Base-by-base conservation (phyloP, 1,140 invertebrate species). In the Neodiprion fabricii region DNA sequence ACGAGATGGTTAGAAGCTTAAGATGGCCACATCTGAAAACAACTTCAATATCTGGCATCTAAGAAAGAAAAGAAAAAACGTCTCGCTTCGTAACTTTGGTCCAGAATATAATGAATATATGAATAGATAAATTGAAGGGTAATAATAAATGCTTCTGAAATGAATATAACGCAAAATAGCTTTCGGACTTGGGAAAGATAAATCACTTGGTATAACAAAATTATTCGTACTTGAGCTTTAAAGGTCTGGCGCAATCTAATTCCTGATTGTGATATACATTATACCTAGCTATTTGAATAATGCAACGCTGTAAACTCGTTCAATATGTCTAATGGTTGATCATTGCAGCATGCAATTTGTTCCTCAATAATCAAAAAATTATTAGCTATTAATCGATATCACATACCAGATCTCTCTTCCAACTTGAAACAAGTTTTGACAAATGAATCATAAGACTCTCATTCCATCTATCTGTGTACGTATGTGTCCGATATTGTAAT, bases 1-100 rank as follows among this genome's bases (percentile, higher is more conserved):
- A 71, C 23, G 14, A 69, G 72, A 50, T 71, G 70, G 70, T 71
- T 9, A 71, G 40, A 50, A 71, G 67, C 28, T 12, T 71, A 14
- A 48, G 48, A 49, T 50, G 48, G 70, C 70, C 48, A 12, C 21
- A 50, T 48, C 48, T 71, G 7, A 47, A n/a, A 49, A 23, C 70
- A 7, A 49, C 48, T 71, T 71, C 70, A 14, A 47, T 71, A 7
- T 71, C 70, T 49, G 70, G 48, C 65, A 9, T 47, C 40, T 72
- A 72, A 72, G 2, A 40, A 40, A 40, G 28, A 5, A 40, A 3
- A 40, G 28, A 40, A 40, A 61, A 9, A 40, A 40, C 28, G 28
- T 40, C 28, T 40, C 5, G 28, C 28, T 75, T 70, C 17, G 48
- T 65, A 66, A 21, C 40, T 67, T 10, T 72, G 14, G 14, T 65